phyloP scores from a whole-genome alignment of 1,140 invertebrate genomes.

The Sweltsa coloradensis region DNA sequence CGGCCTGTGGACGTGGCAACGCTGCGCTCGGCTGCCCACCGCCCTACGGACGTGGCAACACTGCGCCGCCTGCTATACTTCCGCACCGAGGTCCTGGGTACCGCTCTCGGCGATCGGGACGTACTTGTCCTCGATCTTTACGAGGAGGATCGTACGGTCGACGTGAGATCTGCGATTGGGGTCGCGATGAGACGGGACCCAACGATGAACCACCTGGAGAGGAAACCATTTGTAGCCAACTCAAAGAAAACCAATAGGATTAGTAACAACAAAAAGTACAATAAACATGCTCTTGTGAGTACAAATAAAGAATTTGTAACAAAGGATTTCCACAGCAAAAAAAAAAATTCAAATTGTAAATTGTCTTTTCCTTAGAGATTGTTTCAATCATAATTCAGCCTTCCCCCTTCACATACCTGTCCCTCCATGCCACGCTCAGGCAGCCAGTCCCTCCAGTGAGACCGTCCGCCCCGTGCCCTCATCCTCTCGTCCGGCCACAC shows the following conservation, averaged over 20 bases:
- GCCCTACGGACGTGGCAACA: no score
- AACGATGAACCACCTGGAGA: slow-evolving; percentile 69
- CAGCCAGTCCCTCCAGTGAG: slow-evolving; percentile 80
- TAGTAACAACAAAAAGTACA: no score
- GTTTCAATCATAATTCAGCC: slow-evolving; percentile 4
- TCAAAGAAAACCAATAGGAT: no score
- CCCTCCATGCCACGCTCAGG: slow-evolving; percentile 86
- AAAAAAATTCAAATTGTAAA: slow-evolving; percentile 4
- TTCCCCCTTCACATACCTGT: slow-evolving; percentile 37
- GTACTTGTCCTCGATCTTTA: slow-evolving; percentile 84
- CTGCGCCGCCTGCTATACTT: slow-evolving; percentile 37
- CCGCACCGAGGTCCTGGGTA: slow-evolving; percentile 63
- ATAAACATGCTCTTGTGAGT: no score
- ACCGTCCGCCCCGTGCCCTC: slow-evolving; percentile 68
- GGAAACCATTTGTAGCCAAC: no score
- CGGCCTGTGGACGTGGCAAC: no score
- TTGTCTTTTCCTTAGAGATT: neutral
- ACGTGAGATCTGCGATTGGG: slow-evolving; percentile 73
- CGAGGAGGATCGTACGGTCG: slow-evolving; percentile 79
- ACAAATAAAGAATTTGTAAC: no score
- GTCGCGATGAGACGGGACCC: slow-evolving; percentile 82
- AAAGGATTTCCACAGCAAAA: no score
- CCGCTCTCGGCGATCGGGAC: slow-evolving; percentile 86
- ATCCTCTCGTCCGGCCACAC: slow-evolving; percentile 84
- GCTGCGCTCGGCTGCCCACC: no score